phyloP scores from a whole-genome alignment of 2,113 vertebrate species.

The Nycticryphes semicollaris region DNA sequence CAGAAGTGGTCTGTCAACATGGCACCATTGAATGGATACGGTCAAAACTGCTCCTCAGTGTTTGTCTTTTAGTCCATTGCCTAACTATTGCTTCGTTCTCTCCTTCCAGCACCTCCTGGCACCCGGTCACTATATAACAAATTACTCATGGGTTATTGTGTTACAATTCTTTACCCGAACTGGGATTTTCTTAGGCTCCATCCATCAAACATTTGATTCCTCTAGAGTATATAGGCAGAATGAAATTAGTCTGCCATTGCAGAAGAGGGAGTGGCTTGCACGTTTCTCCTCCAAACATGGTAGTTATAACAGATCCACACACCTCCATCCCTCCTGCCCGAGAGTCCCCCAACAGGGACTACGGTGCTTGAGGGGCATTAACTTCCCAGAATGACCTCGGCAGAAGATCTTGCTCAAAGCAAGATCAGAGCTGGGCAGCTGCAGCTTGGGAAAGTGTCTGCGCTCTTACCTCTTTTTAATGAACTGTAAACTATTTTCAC shows the following conservation, averaged over 20 bases:
- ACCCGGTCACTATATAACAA: neutral
- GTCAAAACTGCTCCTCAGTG: neutral
- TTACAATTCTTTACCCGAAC: neutral
- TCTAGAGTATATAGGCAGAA: neutral
- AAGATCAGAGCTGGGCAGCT: neutral
- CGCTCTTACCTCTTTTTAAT: neutral
- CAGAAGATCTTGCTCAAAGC: neutral
- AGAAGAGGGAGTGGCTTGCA: neutral
- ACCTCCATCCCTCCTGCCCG: neutral
- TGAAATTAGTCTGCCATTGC: neutral
- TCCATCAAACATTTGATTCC: conserved; percentile 30
- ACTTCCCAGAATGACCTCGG: neutral
- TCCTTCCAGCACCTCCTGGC: neutral
- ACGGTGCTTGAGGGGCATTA: neutral
- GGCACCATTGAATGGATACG: accelerated
- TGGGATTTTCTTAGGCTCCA: conserved; percentile 25
- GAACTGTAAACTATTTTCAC: conserved; percentile 36
- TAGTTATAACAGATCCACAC: neutral
- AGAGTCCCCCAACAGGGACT: neutral
- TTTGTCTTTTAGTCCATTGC: neutral
- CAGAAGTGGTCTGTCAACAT: neutral
- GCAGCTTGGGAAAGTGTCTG: neutral
- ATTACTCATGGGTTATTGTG: neutral
- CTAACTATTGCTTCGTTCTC: neutral
- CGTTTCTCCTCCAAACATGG: neutral